Conservation (phyloP, 2,797 vertebrate species). For the Scomberomorus guttatus region DNA sequence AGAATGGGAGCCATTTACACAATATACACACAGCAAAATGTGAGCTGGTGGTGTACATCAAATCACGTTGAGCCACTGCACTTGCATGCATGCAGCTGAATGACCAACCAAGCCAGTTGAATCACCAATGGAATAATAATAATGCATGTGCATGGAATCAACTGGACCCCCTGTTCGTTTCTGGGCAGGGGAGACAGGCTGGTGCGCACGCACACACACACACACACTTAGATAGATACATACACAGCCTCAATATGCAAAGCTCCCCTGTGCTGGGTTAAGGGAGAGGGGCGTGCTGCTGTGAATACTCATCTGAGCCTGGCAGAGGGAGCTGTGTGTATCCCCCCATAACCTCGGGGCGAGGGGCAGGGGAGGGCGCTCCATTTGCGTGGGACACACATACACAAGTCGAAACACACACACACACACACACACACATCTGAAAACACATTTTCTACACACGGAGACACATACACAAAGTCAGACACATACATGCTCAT, state of each 20-base stretch:
- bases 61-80: constrained; percentile 57
- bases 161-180: constrained; percentile 72
- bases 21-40: constrained; percentile 41
- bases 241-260: constrained; percentile 82
- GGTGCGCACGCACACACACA: constrained; percentile 37
- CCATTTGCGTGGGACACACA: constrained; percentile 77
- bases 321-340: constrained; percentile 79
- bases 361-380: constrained; percentile 75
- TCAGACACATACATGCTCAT: constrained; percentile 59
- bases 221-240: constrained; percentile 54
- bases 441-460: constrained; percentile 67
- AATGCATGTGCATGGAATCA: constrained; percentile 76
- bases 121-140: constrained; percentile 76
- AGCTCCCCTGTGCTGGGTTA: constrained; percentile 82
- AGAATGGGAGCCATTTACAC: constrained; percentile 41
- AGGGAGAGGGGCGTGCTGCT: constrained; percentile 80
- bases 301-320: constrained; percentile 86
- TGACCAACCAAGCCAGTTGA: constrained; percentile 62
- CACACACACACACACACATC: constrained; percentile 67
- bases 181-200: constrained; percentile 58
- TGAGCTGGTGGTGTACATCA: constrained; percentile 44
- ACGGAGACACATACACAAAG: constrained; percentile 64
- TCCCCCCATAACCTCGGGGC: constrained; percentile 82
- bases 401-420: constrained; percentile 64
- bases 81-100: constrained; percentile 61